Percentiles rank a stretch among this genome's conserved stretches.
Evolutionary conservation across 2,888 invertebrate species (phyloP).

Genomic region (Drosophila dives): DNA sequence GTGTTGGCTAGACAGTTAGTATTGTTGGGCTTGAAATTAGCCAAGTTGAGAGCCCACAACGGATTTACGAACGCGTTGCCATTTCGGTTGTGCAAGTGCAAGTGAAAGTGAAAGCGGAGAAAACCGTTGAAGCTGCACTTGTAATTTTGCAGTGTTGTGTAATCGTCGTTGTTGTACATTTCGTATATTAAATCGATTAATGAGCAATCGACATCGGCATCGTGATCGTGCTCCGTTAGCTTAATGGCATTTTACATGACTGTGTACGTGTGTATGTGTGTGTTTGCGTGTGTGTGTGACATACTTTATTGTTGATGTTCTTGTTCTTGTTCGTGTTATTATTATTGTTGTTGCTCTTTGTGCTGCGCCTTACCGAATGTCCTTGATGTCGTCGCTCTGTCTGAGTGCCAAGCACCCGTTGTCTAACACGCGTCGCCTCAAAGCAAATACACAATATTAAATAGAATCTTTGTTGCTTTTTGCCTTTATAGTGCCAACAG

Average conservation of each 20-base stretch:
- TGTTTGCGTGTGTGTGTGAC: slow-evolving; percentile 31
- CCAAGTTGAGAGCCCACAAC: slow-evolving; percentile 40
- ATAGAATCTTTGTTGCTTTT: slow-evolving; percentile 38
- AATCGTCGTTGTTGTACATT: slow-evolving; percentile 35
- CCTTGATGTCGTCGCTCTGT: slow-evolving; percentile 80
- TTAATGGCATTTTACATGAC: slow-evolving; percentile 5
- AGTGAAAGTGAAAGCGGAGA: slow-evolving; percentile 23
- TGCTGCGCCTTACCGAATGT: slow-evolving; percentile 66
- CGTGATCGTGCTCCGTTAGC: slow-evolving; percentile 38
- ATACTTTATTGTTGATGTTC: slow-evolving; percentile 36
- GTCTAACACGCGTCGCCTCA: slow-evolving; percentile 27
- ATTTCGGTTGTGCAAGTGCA: slow-evolving; percentile 15
- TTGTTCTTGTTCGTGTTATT: slow-evolving; percentile 25
- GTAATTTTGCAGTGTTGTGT: slow-evolving; percentile 64
- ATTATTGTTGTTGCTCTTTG: slow-evolving; percentile 52
- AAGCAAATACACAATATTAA: slow-evolving; percentile 39
- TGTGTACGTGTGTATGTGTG: slow-evolving; percentile 5
- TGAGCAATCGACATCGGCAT: slow-evolving; percentile 39
- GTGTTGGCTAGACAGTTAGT: slow-evolving; percentile 55
- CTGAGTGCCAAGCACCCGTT: slow-evolving; percentile 60
- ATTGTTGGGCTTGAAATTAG: slow-evolving; percentile 57
- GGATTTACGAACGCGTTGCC: slow-evolving; percentile 2
- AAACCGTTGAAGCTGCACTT: slow-evolving; percentile 20
- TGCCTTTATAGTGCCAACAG: slow-evolving; percentile 15
- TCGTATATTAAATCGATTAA: slow-evolving; percentile 42